Evolutionary conservation across 1,140 invertebrate species (phyloP), one percentile per base, ranked within the genome.

Genomic region (Drosophila triauraria): DNA sequence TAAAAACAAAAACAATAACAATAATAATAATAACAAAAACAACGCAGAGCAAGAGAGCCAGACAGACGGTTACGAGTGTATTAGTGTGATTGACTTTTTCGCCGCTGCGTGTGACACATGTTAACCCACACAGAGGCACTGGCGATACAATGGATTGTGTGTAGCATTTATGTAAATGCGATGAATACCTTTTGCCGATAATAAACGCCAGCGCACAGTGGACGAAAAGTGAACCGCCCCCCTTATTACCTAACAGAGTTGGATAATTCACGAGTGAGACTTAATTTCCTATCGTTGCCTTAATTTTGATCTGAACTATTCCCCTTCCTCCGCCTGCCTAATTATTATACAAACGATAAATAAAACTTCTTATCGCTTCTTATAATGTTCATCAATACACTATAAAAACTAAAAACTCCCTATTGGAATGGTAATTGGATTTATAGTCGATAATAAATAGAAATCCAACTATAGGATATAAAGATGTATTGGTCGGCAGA

Each of bases 91-190:
- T 87, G 79, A 82, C 75, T 86, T 87, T 85, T 72, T 77, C 56
- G 48, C 67, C 67, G 75, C 69, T 63, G 70, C 63, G 75, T 82
- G 70, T 75, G 82, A 86, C 82, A 85, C 75, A 82, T 82, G 69
- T 67, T 67, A 44, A 63, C 62, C 44, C 50, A 80, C 23, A 80
- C 53, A 58, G 2, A 27, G 25, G 38, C 59, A 20, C 15, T 35
- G 20, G 27, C 40, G 6, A 65, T 27, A 59, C 30, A 32, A 30
- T 51, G 44, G 15, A 61, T 17, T 46, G 50, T 60, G 77, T 58
- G 62, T 58, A 57, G 23, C 58, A 53, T 70, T 78, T 72, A 72
- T 56, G 75, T 67, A 60, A 75, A 51, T 67, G 48, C 12, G 40
- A 71, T 46, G 68, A 74, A 74, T 62, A 62, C 69, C 57, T 75